phyloP scores from a whole-genome alignment of 2,888 invertebrate species.

The Pristionchus arcanus region DNA sequence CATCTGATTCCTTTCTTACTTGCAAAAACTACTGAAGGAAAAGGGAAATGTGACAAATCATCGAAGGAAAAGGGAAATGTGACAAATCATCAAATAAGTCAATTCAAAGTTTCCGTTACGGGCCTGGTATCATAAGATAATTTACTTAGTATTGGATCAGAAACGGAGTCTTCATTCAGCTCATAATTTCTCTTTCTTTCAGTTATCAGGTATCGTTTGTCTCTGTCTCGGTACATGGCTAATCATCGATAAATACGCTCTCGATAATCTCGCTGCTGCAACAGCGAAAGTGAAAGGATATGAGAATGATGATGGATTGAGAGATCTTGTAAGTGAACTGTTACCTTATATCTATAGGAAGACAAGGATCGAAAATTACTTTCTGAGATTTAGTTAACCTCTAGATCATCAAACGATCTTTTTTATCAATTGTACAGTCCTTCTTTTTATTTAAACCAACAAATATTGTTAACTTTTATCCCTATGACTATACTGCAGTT shows the following conservation, averaged over 20 bases:
- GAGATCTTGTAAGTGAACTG: constrained; percentile 69
- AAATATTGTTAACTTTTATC: no score
- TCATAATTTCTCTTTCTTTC: constrained; percentile 37
- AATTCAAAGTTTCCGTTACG: neutral
- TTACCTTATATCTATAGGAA: no score
- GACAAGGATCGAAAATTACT: neutral
- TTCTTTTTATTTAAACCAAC: no score
- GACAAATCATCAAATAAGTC: neutral
- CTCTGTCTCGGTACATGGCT: constrained; percentile 77
- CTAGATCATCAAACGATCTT: no score
- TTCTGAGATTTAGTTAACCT: no score
- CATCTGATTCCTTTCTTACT: neutral
- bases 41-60: neutral
- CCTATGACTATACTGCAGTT: neutral
- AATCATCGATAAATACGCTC: constrained; percentile 76
- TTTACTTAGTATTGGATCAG: neutral
- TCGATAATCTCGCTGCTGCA: constrained; percentile 75
- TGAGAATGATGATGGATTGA: constrained; percentile 75
- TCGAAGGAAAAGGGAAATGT: neutral
- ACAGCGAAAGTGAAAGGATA: constrained; percentile 75
- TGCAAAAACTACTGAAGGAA: neutral
- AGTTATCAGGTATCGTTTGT: constrained; percentile 78
- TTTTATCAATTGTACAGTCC: no score
- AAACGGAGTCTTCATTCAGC: neutral
- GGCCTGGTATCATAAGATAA: neutral